Evolutionary conservation across 2,113 vertebrate genomes (phyloP), one percentile per base, ranked within the genome.

Genomic region (Onychostruthus taczanowskii): DNA sequence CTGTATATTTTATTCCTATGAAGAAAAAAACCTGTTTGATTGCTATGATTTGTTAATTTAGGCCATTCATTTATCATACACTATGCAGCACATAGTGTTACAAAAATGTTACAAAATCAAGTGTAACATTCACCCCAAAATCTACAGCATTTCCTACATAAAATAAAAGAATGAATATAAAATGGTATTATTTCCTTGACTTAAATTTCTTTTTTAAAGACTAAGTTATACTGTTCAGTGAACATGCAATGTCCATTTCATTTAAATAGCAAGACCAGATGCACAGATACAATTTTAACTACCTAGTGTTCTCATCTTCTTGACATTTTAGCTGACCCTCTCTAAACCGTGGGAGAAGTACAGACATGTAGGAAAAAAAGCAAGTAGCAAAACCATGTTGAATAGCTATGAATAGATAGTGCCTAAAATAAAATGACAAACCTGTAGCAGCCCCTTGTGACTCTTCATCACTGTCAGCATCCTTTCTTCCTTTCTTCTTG

Each of bases 381-480:
- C 6, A 84, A 49, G 62, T 22, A 63, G 37, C 21, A 53, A 64
- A 86, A 52, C 10, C 6, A 24, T 5, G 15, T 31, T n/a, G 62
- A 61, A 66, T 14, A 44, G 35, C 44, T 43, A 58, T 3, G 18
- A 87, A 12, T 17, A 84, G 39, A 55, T 1, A 69, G 11, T 16
- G 11, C 18, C 7, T 41, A 79, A 95, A 94, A 73, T 37, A 84
- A 90, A 93, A 67, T 1, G 81, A 98, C 98, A 81, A 76, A 98
- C 98, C 97, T 89, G 96, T 62, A 56, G 97, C 97, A 44, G 97
- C 78, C 64, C 97, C 88, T 67, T 98, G 98, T 0, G 85, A 97
- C 50, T 99, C 99, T 27, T 99, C 99, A 66, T 99, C 99, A 1
- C 99, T 99, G 62, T 99, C 99, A 23, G 98, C 98, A 10, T 99